These are phyloP conservation scores for Myiagra hebetior DNA, from an alignment of 2,113 vertebrate species.

Conservation along the genomic window DNA sequence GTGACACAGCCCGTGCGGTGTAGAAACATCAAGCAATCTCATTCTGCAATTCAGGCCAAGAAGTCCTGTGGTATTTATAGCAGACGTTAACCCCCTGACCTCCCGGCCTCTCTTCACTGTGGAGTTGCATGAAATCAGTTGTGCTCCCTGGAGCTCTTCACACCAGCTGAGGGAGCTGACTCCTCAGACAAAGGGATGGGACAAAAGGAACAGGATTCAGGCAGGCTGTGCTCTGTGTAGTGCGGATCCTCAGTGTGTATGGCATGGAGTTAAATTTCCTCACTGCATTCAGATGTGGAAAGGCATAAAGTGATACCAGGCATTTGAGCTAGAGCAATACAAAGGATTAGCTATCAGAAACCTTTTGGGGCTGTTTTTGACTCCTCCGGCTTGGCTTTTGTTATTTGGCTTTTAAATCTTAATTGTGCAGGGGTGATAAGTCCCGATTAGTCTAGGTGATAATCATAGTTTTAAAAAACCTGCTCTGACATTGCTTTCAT, in stretches of 20 bases:
- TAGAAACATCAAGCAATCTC: not conserved
- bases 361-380: not conserved
- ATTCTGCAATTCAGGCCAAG: not conserved
- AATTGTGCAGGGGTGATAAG: not conserved
- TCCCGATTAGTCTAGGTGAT: not conserved
- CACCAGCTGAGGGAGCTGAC: not conserved
- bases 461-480: not conserved
- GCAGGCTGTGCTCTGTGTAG: not conserved
- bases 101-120: not conserved
- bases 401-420: not conserved
- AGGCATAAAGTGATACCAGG: not conserved
- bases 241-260: not conserved
- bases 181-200: not conserved
- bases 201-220: not conserved
- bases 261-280: not conserved
- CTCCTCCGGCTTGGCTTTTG: not conserved
- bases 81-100: slow-evolving; percentile 27
- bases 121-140: not conserved
- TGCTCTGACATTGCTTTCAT: not conserved
- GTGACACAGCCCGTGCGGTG: not conserved
- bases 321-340: not conserved
- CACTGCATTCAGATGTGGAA: not conserved
- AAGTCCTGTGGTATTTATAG: not conserved
- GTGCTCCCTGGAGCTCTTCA: not conserved
- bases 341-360: not conserved